phyloP scores from a whole-genome alignment of 2,113 vertebrate genomes.

The Lepus timidus region DNA sequence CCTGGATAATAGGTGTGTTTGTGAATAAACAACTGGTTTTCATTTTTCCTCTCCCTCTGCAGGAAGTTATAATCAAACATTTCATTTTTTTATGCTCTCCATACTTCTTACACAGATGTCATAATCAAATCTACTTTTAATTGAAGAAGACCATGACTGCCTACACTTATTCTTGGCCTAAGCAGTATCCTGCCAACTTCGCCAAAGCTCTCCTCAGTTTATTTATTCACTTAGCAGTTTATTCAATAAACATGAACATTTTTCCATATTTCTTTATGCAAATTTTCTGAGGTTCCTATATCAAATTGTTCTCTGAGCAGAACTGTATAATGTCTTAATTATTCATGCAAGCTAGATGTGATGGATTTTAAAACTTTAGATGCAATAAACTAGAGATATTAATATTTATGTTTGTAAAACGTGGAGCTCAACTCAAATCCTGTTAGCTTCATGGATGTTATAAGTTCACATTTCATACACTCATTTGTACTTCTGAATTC shows the following conservation, averaged over 20 bases:
- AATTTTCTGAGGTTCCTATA: neutral
- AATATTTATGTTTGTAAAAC: slow-evolving; percentile 12
- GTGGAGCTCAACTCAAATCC: neutral
- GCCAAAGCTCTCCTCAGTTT: neutral
- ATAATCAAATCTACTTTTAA: neutral
- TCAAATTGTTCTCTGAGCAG: slow-evolving; percentile 3
- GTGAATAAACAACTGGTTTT: neutral
- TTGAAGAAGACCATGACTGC: neutral
- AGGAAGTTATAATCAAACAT: neutral
- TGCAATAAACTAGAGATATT: neutral
- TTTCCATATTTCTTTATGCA: neutral
- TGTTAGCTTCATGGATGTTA: neutral
- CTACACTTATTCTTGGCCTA: neutral
- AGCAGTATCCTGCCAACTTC: neutral
- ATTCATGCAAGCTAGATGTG: neutral
- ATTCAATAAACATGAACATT: neutral
- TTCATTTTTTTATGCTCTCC: neutral
- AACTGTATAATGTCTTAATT: slow-evolving; percentile 34
- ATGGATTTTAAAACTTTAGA: neutral
- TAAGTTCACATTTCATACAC: neutral
- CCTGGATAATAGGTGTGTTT: neutral
- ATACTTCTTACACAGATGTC: neutral
- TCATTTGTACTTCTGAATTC: slow-evolving; percentile 13
- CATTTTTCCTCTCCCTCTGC: neutral
- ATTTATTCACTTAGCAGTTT: slow-evolving; percentile 8